Percentiles rank a stretch among this genome's conserved stretches.
Conservation (phyloP, 1,140 invertebrate species). For the Drosophila busckii region DNA sequence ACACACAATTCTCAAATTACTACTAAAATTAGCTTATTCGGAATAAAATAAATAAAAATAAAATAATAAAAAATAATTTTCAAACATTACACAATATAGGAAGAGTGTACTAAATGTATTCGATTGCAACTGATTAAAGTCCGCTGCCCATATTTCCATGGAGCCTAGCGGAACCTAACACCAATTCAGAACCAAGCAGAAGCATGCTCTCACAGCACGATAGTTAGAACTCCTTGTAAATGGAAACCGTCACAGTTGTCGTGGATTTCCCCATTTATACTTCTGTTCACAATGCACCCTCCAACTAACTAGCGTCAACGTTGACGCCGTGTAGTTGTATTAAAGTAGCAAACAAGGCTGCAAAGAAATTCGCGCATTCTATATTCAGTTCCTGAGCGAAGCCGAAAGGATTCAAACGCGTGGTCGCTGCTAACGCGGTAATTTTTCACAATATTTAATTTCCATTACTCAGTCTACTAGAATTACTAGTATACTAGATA, state of each 20-base stretch:
- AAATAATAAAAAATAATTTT: no score
- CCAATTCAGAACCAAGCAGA: constrained; percentile 60
- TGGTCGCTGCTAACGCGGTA: constrained; percentile 59
- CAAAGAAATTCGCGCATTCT: constrained; percentile 70
- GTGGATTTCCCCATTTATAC: constrained; percentile 26
- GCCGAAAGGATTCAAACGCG: constrained; percentile 74
- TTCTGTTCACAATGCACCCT: neutral
- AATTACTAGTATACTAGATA: neutral
- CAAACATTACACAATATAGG: no score
- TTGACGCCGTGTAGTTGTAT: constrained; percentile 33
- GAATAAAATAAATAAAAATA: no score
- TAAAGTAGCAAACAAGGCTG: constrained; percentile 66
- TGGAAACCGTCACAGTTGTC: constrained; percentile 73
- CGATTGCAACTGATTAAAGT: constrained; percentile 38
- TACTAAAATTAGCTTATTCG: no score
- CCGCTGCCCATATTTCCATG: constrained; percentile 56
- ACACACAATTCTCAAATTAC: no score
- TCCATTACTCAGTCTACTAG: neutral
- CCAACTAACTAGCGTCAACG: constrained; percentile 30
- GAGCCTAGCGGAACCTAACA: constrained; percentile 57
- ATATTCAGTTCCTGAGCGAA: constrained; percentile 59
- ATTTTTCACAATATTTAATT: constrained; percentile 26
- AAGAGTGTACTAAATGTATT: no score
- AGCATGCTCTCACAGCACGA: constrained; percentile 42
- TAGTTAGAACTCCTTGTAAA: constrained; percentile 58